Conservation (phyloP, 1,140 invertebrate genomes). For the Drosophila lini region DNA sequence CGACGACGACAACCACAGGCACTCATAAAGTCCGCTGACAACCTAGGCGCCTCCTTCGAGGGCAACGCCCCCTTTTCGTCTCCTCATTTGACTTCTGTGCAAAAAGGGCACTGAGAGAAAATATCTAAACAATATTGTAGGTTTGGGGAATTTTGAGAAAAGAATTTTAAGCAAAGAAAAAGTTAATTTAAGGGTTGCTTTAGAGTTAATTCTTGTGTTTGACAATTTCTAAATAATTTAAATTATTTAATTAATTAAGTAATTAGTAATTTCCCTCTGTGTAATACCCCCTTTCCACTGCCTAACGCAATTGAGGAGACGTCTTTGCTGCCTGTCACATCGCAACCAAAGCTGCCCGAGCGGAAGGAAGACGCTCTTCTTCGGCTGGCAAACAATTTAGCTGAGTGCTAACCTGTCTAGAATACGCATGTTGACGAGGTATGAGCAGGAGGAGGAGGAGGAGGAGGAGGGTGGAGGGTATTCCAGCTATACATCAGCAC, state of each 20-base stretch:
- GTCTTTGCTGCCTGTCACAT: slow-evolving; percentile 38
- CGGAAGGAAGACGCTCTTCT: slow-evolving; percentile 60
- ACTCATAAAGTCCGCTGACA: slow-evolving; percentile 33
- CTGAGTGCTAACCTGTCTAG: slow-evolving; percentile 58
- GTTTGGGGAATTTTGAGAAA: neutral
- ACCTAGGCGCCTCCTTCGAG: slow-evolving; percentile 31
- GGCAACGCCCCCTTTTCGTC: slow-evolving; percentile 12
- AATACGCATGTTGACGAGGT: slow-evolving; percentile 1
- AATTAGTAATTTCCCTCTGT: neutral
- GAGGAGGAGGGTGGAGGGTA: too few relatives aligned
- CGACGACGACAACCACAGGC: slow-evolving; percentile 44
- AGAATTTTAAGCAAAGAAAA: neutral
- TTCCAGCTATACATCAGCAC: slow-evolving; percentile 10
- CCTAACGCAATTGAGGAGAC: slow-evolving; percentile 41
- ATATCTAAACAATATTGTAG: neutral
- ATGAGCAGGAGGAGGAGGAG: neutral
- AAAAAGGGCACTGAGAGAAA: neutral
- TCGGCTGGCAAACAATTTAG: slow-evolving; percentile 68
- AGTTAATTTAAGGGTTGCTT: neutral
- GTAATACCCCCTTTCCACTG: neutral
- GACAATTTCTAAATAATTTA: neutral
- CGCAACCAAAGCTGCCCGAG: slow-evolving; percentile 27
- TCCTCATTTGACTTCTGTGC: neutral
- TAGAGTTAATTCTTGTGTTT: neutral
- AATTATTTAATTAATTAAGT: neutral